Percentiles rank a stretch among this genome's conserved stretches.
Evolutionary conservation across 1,140 invertebrate species (phyloP).

Genomic region (Lordiphosa clarofinis): DNA sequence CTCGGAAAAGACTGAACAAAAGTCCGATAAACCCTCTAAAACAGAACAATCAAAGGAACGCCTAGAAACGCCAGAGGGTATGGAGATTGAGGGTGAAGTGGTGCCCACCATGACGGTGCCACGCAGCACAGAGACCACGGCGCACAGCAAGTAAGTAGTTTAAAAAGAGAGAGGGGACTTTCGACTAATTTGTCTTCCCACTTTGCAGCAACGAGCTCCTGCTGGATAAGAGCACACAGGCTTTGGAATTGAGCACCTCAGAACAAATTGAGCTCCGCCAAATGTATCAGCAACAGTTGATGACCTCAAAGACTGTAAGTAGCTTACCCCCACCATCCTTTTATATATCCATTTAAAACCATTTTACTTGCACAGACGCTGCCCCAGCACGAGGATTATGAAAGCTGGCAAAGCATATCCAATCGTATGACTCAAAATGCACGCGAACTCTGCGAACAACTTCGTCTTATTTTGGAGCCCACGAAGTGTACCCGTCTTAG

Average conservation of each 20-base stretch:
- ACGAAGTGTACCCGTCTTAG: slow-evolving; percentile 94
- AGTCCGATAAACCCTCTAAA: slow-evolving; percentile 81
- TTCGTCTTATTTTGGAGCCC: slow-evolving; percentile 96
- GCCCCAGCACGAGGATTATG: slow-evolving; percentile 69
- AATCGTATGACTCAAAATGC: slow-evolving; percentile 81
- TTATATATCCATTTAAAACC: not conserved
- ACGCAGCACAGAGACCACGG: slow-evolving; percentile 85
- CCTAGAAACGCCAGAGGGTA: slow-evolving; percentile 72
- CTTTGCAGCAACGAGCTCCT: slow-evolving; percentile 58
- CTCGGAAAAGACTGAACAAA: slow-evolving; percentile 81
- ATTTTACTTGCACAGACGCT: slow-evolving; percentile 21
- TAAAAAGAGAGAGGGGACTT: too few relatives aligned
- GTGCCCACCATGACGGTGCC: slow-evolving; percentile 85
- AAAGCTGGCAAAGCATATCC: slow-evolving; percentile 72
- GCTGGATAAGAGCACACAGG: slow-evolving; percentile 51
- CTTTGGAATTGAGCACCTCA: slow-evolving; percentile 50
- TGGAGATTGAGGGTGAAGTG: slow-evolving; percentile 89
- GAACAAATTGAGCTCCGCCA: slow-evolving; percentile 67
- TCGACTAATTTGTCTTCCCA: not conserved
- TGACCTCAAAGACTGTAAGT: slow-evolving; percentile 51
- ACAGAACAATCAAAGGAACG: slow-evolving; percentile 80
- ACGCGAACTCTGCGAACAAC: slow-evolving; percentile 94
- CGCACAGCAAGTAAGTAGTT: slow-evolving; percentile 81
- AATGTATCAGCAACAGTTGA: slow-evolving; percentile 67
- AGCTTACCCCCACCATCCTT: not conserved